These are phyloP conservation scores for Coluber constrictor DNA, from an alignment of 2,797 vertebrate species.

Conservation along the genomic window DNA sequence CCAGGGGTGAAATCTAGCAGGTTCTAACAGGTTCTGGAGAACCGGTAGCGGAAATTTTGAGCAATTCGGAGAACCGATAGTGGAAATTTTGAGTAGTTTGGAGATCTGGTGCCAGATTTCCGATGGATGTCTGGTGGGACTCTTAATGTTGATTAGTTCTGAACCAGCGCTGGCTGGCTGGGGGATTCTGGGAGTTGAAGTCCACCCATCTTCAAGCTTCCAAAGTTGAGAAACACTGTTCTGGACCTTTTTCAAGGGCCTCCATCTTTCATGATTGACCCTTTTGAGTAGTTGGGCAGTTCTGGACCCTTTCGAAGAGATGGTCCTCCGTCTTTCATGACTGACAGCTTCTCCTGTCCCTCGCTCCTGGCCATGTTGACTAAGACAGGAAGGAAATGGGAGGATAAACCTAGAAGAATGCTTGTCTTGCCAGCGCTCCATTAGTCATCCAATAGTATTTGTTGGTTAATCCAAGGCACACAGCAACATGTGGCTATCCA, in stretches of 20 bases:
- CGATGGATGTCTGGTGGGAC: too few species aligned
- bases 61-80: too few species aligned
- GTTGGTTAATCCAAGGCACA: background rate
- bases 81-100: too few species aligned
- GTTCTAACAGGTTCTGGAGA: too few species aligned
- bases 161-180: too few species aligned
- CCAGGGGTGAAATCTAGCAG: too few species aligned
- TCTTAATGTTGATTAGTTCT: too few species aligned
- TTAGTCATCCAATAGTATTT: background rate
- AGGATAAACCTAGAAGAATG: background rate
- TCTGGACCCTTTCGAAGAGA: background rate
- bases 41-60: too few species aligned
- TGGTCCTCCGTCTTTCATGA: background rate
- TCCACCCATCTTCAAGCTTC: too few species aligned
- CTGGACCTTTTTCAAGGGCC: background rate
- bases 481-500: background rate
- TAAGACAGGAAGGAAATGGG: background rate
- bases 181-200: too few species aligned
- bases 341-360: background rate
- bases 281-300: background rate
- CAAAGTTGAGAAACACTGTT: too few species aligned
- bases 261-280: background rate
- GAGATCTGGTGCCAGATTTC: too few species aligned
- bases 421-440: background rate
- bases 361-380: background rate